Conservation (phyloP, 2,113 vertebrate genomes). For the Ovibos moschatus region DNA sequence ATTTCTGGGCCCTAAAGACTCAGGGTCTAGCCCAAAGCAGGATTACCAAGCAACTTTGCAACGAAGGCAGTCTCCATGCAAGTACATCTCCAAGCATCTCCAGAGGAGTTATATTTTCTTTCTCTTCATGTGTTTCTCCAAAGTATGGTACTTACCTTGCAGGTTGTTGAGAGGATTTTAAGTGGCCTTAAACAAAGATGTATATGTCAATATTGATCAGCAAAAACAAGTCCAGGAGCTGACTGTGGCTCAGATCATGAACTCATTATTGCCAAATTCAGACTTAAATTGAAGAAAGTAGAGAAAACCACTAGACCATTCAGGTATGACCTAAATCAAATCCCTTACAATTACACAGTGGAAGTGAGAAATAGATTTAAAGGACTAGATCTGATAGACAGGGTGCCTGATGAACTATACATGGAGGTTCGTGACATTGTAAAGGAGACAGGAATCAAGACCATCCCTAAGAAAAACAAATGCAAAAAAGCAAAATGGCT, state of each 20-base stretch:
- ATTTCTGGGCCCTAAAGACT: not conserved
- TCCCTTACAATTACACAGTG: not conserved
- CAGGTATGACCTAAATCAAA: not conserved
- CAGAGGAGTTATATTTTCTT: slow-evolving; percentile 5
- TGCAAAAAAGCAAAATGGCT: not conserved
- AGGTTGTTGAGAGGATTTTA: not conserved
- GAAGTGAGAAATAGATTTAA: not conserved
- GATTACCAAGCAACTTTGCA: not conserved
- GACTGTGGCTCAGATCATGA: not conserved
- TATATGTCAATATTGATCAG: not conserved
- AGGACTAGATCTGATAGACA: not conserved
- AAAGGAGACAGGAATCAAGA: not conserved
- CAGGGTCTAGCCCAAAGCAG: not conserved
- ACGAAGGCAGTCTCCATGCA: not conserved
- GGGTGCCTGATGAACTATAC: not conserved
- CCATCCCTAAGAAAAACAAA: not conserved
- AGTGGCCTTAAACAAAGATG: not conserved
- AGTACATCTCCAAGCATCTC: not conserved
- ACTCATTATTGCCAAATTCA: not conserved
- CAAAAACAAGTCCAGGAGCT: not conserved
- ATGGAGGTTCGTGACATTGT: not conserved
- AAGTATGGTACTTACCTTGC: not conserved
- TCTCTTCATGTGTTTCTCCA: not conserved
- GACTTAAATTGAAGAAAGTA: not conserved
- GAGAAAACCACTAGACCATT: not conserved